phyloP scores from a whole-genome alignment of 2,888 invertebrate genomes.

The Imbricaverruca yamaguchii region DNA sequence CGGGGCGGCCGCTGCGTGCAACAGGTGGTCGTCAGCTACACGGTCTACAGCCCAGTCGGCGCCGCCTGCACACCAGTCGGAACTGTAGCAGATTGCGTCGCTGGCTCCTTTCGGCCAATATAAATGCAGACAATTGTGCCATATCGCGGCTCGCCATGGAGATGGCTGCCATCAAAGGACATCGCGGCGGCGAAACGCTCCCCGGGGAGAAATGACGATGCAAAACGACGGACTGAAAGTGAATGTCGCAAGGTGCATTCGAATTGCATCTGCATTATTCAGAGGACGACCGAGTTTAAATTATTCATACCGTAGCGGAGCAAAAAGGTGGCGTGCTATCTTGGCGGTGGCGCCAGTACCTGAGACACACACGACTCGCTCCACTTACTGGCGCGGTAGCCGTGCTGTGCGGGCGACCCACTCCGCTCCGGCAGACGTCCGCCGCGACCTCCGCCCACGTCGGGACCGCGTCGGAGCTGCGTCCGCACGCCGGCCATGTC shows the following conservation, averaged over 20 bases:
- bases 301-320: background rate
- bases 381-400: background rate
- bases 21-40: background rate
- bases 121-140: too few relatives aligned
- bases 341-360: too few relatives aligned
- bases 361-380: background rate
- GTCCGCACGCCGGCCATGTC: constrained; percentile 20
- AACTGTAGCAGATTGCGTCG: too few relatives aligned
- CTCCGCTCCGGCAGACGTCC: background rate
- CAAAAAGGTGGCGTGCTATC: too few relatives aligned
- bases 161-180: too few relatives aligned
- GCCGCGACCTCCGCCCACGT: background rate
- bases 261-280: constrained; percentile 15
- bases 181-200: too few relatives aligned
- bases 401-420: background rate
- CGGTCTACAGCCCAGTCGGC: background rate
- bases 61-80: too few relatives aligned
- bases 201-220: background rate
- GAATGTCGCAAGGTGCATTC: background rate
- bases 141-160: too few relatives aligned
- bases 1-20: background rate
- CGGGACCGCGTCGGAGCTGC: background rate
- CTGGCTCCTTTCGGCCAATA: too few relatives aligned
- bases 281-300: background rate
- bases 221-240: background rate